A percentile compares a stretch with the other conserved stretches of the same genome.
phyloP scores from a whole-genome alignment of 2,888 invertebrate genomes.

The Diloba caeruleocephala region DNA sequence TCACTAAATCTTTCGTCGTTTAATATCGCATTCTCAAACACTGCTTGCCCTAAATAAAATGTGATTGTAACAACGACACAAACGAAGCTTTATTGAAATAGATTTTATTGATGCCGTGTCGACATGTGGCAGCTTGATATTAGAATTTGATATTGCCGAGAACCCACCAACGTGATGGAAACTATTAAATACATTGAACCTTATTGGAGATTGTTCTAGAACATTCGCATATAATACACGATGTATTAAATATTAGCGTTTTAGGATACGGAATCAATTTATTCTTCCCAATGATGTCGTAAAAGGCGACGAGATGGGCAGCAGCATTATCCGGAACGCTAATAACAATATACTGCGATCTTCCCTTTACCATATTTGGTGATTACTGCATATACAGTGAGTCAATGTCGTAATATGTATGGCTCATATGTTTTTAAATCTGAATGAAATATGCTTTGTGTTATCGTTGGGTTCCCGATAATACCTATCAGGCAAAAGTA shows the following conservation, averaged over 20 bases:
- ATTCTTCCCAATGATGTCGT: too few relatives aligned
- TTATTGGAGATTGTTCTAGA: constrained; percentile 26
- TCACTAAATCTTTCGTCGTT: constrained; percentile 61
- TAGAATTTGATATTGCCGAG: constrained; percentile 52
- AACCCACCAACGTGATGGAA: constrained; percentile 48
- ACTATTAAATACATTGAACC: constrained; percentile 41
- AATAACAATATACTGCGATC: too few relatives aligned
- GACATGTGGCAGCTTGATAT: constrained; percentile 54
- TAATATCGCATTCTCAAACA: constrained; percentile 20
- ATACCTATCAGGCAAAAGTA: too few relatives aligned
- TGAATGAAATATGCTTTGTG: too few relatives aligned
- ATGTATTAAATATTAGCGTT: constrained; percentile 3
- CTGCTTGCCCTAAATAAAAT: constrained; percentile 40
- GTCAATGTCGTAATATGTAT: too few relatives aligned
- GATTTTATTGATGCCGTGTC: constrained; percentile 56
- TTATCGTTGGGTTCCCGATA: too few relatives aligned
- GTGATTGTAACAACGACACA: constrained; percentile 38
- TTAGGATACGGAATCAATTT: not conserved
- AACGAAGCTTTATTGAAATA: constrained; percentile 51
- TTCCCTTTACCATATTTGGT: too few relatives aligned
- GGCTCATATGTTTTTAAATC: too few relatives aligned
- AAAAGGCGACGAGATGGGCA: too few relatives aligned
- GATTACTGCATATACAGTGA: too few relatives aligned
- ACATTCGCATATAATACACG: constrained; percentile 24
- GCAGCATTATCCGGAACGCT: too few relatives aligned